A percentile compares a stretch with the other conserved stretches of the same genome.
Evolutionary conservation across 1,140 invertebrate genomes (phyloP).

Genomic region (Augochlora pura): DNA sequence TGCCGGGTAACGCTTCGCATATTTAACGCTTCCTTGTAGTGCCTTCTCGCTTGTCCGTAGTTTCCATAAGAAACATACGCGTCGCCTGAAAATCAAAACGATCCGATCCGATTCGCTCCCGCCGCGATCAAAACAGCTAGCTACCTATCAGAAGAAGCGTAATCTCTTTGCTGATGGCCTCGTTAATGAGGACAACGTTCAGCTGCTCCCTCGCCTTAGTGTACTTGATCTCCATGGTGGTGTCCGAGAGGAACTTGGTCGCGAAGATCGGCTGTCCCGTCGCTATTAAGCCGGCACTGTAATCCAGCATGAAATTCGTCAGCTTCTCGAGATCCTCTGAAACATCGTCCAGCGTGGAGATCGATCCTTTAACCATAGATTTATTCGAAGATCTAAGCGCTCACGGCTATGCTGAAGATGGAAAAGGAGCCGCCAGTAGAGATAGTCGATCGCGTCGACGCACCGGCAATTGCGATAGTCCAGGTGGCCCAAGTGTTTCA

Average conservation of each 20-base stretch:
- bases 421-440: conserved; percentile 47
- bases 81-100: conserved; percentile 50
- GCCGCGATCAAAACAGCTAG: background rate
- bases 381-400: too few species aligned
- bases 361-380: too few species aligned
- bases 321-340: conserved; percentile 42
- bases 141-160: conserved; percentile 54
- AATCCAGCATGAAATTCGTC: conserved; percentile 54
- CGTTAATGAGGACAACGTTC: background rate
- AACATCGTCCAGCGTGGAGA: background rate
- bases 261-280: conserved; percentile 53
- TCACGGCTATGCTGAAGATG: conserved; percentile 56
- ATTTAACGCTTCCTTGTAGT: conserved; percentile 46
- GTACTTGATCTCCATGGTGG: conserved; percentile 15
- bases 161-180: conserved; percentile 17
- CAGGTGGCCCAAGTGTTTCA: conserved; percentile 47
- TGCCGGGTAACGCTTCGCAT: background rate
- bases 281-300: conserved; percentile 57
- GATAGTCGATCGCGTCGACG: conserved; percentile 22
- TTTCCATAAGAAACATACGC: conserved; percentile 55
- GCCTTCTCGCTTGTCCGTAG: conserved; percentile 53
- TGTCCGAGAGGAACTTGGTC: conserved; percentile 41
- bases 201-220: background rate
- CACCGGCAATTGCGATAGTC: conserved; percentile 67
- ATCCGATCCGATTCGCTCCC: background rate